phyloP scores from a whole-genome alignment of 2,797 vertebrate genomes.

The Alfaro cultratus region DNA sequence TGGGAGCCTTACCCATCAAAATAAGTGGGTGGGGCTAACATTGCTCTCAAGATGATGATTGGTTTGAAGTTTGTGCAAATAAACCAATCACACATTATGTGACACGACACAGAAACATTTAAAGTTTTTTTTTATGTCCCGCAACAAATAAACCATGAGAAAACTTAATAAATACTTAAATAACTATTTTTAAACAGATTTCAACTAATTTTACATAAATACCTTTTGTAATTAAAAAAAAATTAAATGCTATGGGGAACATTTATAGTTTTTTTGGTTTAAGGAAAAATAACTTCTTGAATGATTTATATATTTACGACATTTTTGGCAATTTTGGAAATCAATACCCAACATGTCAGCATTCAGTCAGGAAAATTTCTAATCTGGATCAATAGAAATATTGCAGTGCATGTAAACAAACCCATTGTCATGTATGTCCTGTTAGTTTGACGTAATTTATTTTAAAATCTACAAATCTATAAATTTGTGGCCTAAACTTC shows the following conservation, averaged over 20 bases:
- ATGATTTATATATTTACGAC: background rate
- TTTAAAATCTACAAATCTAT: background rate
- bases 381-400: background rate
- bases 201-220: background rate
- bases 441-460: background rate
- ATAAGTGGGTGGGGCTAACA: background rate
- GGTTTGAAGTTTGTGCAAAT: background rate
- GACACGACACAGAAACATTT: background rate
- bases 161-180: background rate
- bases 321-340: background rate
- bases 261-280: background rate
- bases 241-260: background rate
- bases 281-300: background rate
- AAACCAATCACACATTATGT: background rate
- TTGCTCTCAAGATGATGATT: background rate
- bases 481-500: background rate
- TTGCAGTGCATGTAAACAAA: conserved; percentile 9
- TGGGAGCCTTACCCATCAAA: background rate
- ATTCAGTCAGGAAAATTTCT: background rate
- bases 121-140: background rate
- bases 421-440: background rate
- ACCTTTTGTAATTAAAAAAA: background rate
- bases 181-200: background rate
- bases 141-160: background rate
- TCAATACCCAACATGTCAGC: background rate